Conservation (phyloP, 2,113 vertebrate species). For the Phrynosoma platyrhinos region DNA sequence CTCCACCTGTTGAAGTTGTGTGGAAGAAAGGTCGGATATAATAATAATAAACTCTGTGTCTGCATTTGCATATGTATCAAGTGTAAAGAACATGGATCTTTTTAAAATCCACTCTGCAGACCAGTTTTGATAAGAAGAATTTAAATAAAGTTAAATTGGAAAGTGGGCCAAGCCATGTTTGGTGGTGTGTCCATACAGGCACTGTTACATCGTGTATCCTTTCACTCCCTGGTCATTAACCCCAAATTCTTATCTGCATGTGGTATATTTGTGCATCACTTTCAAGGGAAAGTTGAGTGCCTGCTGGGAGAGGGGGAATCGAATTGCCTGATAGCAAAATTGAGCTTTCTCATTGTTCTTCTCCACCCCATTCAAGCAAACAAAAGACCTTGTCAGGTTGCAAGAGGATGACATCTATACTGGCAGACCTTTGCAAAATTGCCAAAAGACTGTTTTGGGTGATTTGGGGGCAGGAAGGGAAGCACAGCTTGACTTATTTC, state of each 20-base stretch:
- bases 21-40: not conserved
- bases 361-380: slow-evolving; percentile 15
- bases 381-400: not conserved
- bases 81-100: no score
- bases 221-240: not conserved
- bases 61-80: not conserved
- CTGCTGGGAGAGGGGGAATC: not conserved
- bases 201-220: not conserved
- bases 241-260: slow-evolving; percentile 2
- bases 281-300: not conserved
- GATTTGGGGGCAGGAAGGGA: slow-evolving; percentile 5
- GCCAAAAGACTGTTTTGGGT: slow-evolving; percentile 18
- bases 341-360: not conserved
- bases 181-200: not conserved
- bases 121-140: not conserved
- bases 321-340: not conserved
- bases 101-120: not conserved
- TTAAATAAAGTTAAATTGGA: not conserved
- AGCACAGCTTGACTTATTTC: slow-evolving; percentile 24
- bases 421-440: slow-evolving; percentile 45
- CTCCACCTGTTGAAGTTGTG: no score
- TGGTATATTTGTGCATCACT: not conserved
- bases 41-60: not conserved
- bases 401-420: slow-evolving; percentile 52
- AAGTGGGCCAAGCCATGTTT: not conserved